phyloP scores from a whole-genome alignment of 2,113 vertebrate genomes.

The Sceloporus tristichus region DNA sequence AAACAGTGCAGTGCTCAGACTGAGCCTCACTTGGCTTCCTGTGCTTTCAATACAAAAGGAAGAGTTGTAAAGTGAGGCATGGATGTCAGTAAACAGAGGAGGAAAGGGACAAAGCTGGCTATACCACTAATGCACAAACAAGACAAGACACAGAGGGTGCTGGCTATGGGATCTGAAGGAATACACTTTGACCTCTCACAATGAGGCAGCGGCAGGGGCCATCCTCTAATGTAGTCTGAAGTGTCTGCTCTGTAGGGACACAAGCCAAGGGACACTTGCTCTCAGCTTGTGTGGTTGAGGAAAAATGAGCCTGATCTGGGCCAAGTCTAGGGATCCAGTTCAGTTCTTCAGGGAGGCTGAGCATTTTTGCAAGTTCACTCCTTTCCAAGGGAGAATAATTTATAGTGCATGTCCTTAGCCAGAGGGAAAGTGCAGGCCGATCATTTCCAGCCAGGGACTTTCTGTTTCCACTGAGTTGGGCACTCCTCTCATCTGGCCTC shows the following conservation, averaged over 20 bases:
- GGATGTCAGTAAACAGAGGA: background rate
- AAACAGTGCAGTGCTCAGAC: background rate
- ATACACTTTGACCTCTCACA: too few relatives aligned
- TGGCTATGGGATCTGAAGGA: background rate
- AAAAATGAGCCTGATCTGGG: background rate
- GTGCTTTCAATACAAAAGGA: background rate
- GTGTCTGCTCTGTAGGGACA: too few relatives aligned
- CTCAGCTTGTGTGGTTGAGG: background rate
- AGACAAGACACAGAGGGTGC: constrained; percentile 39
- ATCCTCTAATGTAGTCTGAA: too few relatives aligned
- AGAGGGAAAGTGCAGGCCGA: background rate
- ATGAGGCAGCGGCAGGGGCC: background rate
- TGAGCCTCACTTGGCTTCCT: background rate
- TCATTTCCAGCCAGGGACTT: constrained; percentile 1
- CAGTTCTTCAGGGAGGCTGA: background rate
- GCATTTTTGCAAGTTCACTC: background rate
- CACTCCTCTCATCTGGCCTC: background rate
- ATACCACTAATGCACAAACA: background rate
- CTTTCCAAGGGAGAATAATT: background rate
- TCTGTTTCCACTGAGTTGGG: too few relatives aligned
- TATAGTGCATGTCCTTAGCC: too few relatives aligned
- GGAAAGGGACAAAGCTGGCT: constrained; percentile 13
- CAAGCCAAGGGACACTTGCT: too few relatives aligned
- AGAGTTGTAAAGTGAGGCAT: background rate
- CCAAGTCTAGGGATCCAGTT: background rate